These are phyloP conservation scores for Phocoena sinus DNA, from an alignment of 2,113 vertebrate genomes.

Conservation along the genomic window DNA sequence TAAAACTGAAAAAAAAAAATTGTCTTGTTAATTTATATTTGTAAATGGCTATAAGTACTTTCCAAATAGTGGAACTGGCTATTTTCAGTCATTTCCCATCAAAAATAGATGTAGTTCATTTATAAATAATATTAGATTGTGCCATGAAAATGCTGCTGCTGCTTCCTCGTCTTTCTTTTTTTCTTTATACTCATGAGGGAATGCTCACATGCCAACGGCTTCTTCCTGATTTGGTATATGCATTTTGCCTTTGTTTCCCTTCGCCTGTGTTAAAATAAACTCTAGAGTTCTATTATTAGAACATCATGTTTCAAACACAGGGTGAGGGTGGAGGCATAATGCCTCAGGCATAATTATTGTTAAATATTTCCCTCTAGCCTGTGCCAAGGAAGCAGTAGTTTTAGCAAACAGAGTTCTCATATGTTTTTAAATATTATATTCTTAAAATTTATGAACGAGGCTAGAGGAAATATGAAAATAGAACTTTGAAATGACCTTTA, in stretches of 20 bases:
- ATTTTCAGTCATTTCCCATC: neutral
- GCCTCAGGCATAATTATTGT: neutral
- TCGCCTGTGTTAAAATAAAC: constrained; percentile 24
- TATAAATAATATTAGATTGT: neutral
- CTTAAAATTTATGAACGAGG: neutral
- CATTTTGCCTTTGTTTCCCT: neutral
- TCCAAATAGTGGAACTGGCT: neutral
- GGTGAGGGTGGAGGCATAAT: neutral
- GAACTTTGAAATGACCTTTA: neutral
- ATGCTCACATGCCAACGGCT: neutral
- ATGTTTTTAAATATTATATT: neutral
- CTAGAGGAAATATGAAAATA: neutral
- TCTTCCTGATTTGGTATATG: neutral
- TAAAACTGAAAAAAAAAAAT: neutral
- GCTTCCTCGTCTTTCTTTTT: neutral
- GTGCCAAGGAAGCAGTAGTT: neutral
- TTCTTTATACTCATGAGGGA: neutral
- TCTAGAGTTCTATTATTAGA: neutral
- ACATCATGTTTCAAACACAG: neutral
- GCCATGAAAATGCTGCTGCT: neutral
- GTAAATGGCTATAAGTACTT: neutral
- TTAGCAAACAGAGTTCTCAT: neutral
- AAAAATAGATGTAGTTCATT: neutral
- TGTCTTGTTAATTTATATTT: neutral
- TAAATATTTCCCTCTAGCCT: neutral